Evolutionary conservation across 1,140 invertebrate genomes (phyloP), one percentile per base, ranked within the genome.

Genomic region (Bombus superbus): DNA sequence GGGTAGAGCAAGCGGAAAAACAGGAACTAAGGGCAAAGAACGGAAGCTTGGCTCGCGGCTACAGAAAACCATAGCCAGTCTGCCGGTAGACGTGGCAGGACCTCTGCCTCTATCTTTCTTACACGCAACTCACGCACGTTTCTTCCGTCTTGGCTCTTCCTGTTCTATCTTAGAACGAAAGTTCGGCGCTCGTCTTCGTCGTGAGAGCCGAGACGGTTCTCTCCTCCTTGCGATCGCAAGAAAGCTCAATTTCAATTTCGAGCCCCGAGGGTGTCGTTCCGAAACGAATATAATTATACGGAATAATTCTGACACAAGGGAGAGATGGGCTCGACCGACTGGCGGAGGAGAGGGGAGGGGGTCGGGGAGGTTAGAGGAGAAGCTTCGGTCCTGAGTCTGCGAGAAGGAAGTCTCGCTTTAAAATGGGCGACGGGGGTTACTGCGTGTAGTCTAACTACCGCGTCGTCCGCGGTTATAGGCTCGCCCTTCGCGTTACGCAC

Each of bases 211-310:
- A 53, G 47, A 22, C 47, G 47, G 47, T 76, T 38, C 74, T 35
- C 86, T 88, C 53, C 44, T 44, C 22, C 47, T 32, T 44, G 80
- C 83, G 86, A 90, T 85, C 87, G 79, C 86, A 91, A 91, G 94
- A 93, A 94, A 94, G 93, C 93, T 95, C 94, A 95, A 95, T 95
- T 95, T 95, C 95, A 95, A 95, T 95, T 95, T 95, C 93, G 91
- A 94, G 94, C 92, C 94, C 92, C 95, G 88, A 87, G 94, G 94
- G 94, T 94, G 94, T 95, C 94, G 94, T 95, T 95, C 92, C 92
- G 92, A 94, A 95, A 95, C 94, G 94, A 95, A 95, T 95, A 95
- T 95, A 95, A 95, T 95, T 95, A 95, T 95, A 94, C 94, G 92
- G 92, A 95, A 95, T 95, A 95, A 95, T 95, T 95, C 93, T 95